These are phyloP conservation scores for Nomada flava DNA, from an alignment of 2,888 invertebrate species.

Conservation along the genomic window DNA sequence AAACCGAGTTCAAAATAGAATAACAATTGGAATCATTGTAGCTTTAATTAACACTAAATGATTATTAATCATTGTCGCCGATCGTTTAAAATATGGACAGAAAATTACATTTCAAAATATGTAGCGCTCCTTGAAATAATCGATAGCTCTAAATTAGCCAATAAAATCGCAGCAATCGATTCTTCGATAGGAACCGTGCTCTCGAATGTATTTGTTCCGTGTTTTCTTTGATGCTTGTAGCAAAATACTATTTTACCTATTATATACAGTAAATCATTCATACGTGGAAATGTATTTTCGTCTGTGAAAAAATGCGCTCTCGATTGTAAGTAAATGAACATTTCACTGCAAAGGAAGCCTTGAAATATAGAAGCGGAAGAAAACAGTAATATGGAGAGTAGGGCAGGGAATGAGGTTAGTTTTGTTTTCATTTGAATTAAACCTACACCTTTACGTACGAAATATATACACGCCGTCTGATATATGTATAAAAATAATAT, in stretches of 20 bases:
- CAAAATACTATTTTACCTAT: background rate
- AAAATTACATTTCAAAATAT: background rate
- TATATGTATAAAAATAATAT: background rate
- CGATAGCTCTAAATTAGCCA: background rate
- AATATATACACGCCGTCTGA: background rate
- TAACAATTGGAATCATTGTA: no score
- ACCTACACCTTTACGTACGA: background rate
- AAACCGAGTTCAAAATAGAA: no score
- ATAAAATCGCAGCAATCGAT: background rate
- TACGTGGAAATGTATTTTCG: background rate
- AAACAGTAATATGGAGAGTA: slow-evolving; percentile 54
- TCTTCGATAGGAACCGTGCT: background rate
- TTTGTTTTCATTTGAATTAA: slow-evolving; percentile 25
- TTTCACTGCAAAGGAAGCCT: background rate
- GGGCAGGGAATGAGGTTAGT: slow-evolving; percentile 68
- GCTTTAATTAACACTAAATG: background rate
- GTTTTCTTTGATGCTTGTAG: background rate
- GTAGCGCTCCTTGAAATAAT: background rate
- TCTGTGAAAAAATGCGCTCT: background rate
- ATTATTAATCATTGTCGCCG: no score
- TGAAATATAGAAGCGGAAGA: background rate
- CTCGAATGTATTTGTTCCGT: slow-evolving; percentile 4
- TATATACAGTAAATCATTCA: background rate
- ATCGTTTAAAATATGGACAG: background rate
- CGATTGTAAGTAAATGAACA: background rate